Base-by-base conservation (phyloP, 1,140 invertebrate genomes). In the Lepidurus apus region DNA sequence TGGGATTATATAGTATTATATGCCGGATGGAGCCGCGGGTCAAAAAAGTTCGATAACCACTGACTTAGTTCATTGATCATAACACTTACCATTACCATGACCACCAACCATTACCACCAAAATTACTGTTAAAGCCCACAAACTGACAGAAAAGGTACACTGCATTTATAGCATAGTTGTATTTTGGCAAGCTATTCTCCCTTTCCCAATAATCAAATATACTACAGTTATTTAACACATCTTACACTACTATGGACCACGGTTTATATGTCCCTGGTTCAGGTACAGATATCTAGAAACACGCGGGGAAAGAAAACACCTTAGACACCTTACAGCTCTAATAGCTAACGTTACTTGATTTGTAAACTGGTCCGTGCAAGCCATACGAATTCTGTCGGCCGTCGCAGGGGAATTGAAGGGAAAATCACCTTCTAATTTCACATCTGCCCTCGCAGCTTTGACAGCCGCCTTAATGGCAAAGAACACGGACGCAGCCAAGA, bases 381-480 rank as follows among this genome's bases (percentile, higher is more conserved):
- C 93, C 91, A 97, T 93, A 74, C 97, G 89, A 81, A 98, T 97
- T 76, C 91, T 88, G 24, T 94, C 93, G 10, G 94, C 89, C 13
- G 96, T 97, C 4, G 94, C 94, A 24, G 97, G 97, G 5, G 94
- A 90, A 84, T 96, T 90, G 17, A 98, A 85, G 75, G 86, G 86
- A 83, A 97, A 97, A 53, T 86, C 85, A 17, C 87, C 85, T 13
- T 84, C 82, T 6, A 90, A 84, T 5, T 90, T 91, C 75, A 88
- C 87, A 76, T 97, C 93, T 45, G 83, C 82, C 45, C 96, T 86
- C 1, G 94, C 93, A 11, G 92, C 89, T 82, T 87, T 88, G 43
- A 98, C 91, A 2, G 97, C 96, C 83, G 97, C 92, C 85, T 92
- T 93, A 73, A 97, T 93, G 7, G 96, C 96, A 85, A 95, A 97